Evolutionary conservation across 2,888 invertebrate genomes (phyloP), one percentile per base, ranked within the genome.

Genomic region (Cantharis flavilabris): DNA sequence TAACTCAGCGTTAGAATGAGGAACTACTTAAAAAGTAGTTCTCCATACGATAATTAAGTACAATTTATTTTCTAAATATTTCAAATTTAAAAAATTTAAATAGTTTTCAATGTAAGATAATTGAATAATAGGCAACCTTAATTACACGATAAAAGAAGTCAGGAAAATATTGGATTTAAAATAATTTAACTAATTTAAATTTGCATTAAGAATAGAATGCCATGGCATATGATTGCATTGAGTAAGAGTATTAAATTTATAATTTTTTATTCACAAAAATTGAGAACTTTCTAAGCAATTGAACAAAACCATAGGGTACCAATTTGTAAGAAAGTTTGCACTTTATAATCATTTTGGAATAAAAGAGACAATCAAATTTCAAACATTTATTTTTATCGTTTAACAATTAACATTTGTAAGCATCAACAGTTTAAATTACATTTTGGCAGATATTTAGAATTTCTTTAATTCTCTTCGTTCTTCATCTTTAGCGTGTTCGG

Each of bases 401-500:
- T 33, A 33, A 13, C 13, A 33, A 33, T 33, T 33, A 33, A 33
- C 33, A 26, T 26, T 26, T 26, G 26, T 26, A 26, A 26, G 26
- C 26, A 26, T 26, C 26, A 26, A 26, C 26, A 26, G 26, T 26
- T 26, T 26, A 26, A 26, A 26, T 33, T n/a, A 33, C 33, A 33
- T 20, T 69, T 28, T 69, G 28, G 28, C 13, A 26, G n/a, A 9
- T 20, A 65, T 20, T 65, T 65, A 65, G 23, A 23, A 13, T 65
- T 20, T 65, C 16, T 16, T 65, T 9, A 23, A 2, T 65, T 23
- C 65, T 65, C 13, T 65, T 13, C 13, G 23, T 26, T 28, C 71
- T 49, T 71, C 71, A 14, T 71, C 18, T 2, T 71, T 18, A 11
- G 93, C 93, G 77, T 92, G 89, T 16, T 92, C 91, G 33, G 92